phyloP scores from a whole-genome alignment of 2,797 vertebrate species.

The Poeciliopsis gracilis region DNA sequence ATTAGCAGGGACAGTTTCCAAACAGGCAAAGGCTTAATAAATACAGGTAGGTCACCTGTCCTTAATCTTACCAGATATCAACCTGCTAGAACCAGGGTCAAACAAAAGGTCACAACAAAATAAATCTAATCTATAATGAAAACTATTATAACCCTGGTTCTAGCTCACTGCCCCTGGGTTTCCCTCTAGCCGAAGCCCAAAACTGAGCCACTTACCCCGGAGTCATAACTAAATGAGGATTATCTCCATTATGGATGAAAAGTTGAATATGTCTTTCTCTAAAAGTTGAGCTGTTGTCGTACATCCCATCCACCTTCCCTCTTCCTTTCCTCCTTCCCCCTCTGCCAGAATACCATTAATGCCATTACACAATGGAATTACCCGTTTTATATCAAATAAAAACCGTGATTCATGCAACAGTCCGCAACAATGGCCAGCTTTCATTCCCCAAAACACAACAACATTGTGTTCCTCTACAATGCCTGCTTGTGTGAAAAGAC shows the following conservation, averaged over 20 bases:
- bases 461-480: conserved; percentile 73
- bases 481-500: conserved; percentile 59
- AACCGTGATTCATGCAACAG: conserved; percentile 60
- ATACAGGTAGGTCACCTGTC: conserved; percentile 33
- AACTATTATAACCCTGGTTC: no score
- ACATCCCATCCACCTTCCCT: conserved; percentile 7
- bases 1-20: not conserved
- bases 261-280: conserved; percentile 64
- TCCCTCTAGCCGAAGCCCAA: conserved; percentile 42
- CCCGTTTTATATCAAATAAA: conserved; percentile 74
- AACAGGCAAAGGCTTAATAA: conserved; percentile 35
- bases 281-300: conserved; percentile 41
- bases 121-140: no score
- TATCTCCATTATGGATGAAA: conserved; percentile 59
- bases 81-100: conserved; percentile 10
- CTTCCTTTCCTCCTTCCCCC: conserved; percentile 40
- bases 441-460: conserved; percentile 72
- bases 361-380: conserved; percentile 76
- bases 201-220: conserved; percentile 56
- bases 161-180: no score
- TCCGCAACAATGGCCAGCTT: conserved; percentile 67
- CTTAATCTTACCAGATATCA: conserved; percentile 46
- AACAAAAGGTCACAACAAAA: no score
- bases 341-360: conserved; percentile 70
- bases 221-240: conserved; percentile 62